Conservation (phyloP, 2,113 vertebrate genomes). For the mouse (Mus musculus) region GRCm39 chr4:70324501-70325000, state of each 20-base stretch:
- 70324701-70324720: neutral
- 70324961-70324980: neutral
- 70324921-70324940: neutral
- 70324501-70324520: neutral
- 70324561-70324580: neutral
- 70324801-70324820: neutral
- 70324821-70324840: neutral
- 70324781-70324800: neutral
- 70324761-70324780: neutral
- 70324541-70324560: too few relatives aligned
- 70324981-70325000: slow-evolving; percentile 32
- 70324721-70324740: neutral
- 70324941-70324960: neutral
- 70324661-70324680: neutral
- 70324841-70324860: neutral
- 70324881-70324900: neutral
- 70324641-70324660: neutral
- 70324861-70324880: slow-evolving; percentile 20
- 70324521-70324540: neutral
- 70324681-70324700: neutral
- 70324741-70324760: slow-evolving; percentile 6
- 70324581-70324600: neutral
- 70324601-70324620: neutral
- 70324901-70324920: neutral
- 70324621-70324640: neutral